These are phyloP conservation scores for Pammene aurita DNA, from an alignment of 2,888 invertebrate species.

Conservation along the genomic window DNA sequence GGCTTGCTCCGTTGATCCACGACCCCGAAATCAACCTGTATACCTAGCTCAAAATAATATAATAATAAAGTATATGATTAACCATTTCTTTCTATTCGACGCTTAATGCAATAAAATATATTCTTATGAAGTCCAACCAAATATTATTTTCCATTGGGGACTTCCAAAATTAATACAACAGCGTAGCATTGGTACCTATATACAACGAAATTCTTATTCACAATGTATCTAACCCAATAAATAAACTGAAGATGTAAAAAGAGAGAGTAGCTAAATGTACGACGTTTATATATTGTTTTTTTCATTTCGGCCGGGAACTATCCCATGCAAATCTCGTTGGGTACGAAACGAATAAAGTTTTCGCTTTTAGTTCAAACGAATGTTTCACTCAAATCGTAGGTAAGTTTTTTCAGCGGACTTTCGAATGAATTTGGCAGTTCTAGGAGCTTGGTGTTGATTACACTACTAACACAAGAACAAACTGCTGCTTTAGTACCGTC, in stretches of 20 bases:
- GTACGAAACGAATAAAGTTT: conserved; percentile 30
- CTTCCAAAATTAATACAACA: background rate
- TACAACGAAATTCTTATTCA: conserved; percentile 18
- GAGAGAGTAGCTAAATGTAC: conserved; percentile 23
- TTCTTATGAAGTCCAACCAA: too few relatives aligned
- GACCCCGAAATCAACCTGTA: too few relatives aligned
- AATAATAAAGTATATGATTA: too few relatives aligned
- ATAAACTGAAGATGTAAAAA: conserved; percentile 25
- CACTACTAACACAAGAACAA: too few relatives aligned
- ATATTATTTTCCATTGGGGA: too few relatives aligned
- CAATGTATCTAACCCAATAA: conserved; percentile 19
- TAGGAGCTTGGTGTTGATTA: background rate
- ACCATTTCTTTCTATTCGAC: too few relatives aligned
- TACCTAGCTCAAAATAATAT: too few relatives aligned
- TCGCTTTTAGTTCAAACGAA: conserved; percentile 33
- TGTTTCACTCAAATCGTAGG: conserved; percentile 29
- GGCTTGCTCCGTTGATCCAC: too few relatives aligned
- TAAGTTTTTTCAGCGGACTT: conserved; percentile 21
- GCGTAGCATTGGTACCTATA: background rate
- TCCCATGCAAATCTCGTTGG: conserved; percentile 40
- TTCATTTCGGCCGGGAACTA: conserved; percentile 36
- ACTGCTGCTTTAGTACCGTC: too few relatives aligned
- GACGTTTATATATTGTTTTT: conserved; percentile 31
- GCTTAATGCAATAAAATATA: too few relatives aligned
- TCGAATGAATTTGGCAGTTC: background rate